Percentiles rank a stretch among this genome's conserved stretches.
phyloP scores from a whole-genome alignment of 2,113 vertebrate genomes.

The Pyrgilauda ruficollis region DNA sequence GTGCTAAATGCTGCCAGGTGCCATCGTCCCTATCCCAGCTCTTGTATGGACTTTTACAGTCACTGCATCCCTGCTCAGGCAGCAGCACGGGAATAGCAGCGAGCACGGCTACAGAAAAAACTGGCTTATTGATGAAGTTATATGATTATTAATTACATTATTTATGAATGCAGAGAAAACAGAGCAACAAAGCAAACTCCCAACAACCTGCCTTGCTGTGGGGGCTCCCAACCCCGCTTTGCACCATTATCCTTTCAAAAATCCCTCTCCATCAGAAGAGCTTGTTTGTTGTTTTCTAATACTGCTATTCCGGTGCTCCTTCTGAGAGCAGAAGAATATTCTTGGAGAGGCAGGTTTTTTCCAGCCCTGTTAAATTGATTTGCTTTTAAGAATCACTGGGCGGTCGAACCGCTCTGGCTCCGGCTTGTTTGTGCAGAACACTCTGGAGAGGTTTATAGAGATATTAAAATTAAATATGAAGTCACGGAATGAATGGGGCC shows the following conservation, averaged over 20 bases:
- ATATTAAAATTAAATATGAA: slow-evolving; percentile 21
- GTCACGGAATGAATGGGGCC: neutral
- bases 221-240: neutral
- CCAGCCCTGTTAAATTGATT: neutral
- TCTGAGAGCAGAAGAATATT: fast-evolving
- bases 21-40: neutral
- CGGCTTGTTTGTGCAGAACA: neutral
- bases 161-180: neutral
- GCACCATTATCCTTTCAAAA: neutral
- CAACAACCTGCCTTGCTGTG: fast-evolving
- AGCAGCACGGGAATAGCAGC: fast-evolving
- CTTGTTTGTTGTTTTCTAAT: neutral
- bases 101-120: fast-evolving
- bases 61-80: neutral
- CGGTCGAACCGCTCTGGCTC: neutral
- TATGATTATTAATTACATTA: neutral
- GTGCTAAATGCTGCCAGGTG: neutral
- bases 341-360: neutral
- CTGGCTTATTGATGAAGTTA: neutral
- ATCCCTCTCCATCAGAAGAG: neutral
- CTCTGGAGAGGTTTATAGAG: slow-evolving; percentile 2
- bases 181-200: neutral
- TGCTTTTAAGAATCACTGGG: neutral
- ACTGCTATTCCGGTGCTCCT: neutral
- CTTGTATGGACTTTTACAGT: neutral